Evolutionary conservation across 23 tunicate genomes (phyloP).

Genomic region (Styela plicata): DNA sequence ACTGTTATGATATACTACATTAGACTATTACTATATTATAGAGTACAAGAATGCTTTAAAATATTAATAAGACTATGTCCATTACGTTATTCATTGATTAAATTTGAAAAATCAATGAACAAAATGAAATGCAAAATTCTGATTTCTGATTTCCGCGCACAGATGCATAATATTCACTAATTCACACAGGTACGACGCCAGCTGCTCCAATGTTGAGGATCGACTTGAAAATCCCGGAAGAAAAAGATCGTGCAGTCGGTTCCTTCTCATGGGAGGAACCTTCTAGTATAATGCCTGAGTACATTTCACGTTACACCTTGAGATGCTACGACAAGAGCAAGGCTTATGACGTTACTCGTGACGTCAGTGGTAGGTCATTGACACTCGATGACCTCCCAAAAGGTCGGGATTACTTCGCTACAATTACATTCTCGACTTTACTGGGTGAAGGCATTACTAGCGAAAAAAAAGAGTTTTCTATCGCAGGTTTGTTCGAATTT

Average conservation of each 20-base stretch:
- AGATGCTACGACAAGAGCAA: slow-evolving; percentile 37
- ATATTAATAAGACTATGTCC: too few relatives aligned
- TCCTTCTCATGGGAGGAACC: slow-evolving; percentile 51
- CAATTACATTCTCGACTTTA: slow-evolving; percentile 45
- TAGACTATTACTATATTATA: too few relatives aligned
- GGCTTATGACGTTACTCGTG: neutral
- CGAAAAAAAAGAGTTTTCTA: slow-evolving; percentile 21
- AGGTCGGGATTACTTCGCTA: slow-evolving; percentile 27
- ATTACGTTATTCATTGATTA: too few relatives aligned
- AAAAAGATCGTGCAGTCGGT: slow-evolving; percentile 5
- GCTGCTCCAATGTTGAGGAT: slow-evolving; percentile 23
- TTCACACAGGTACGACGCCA: slow-evolving; percentile 38
- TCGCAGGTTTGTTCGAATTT: slow-evolving; percentile 17
- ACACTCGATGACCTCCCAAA: slow-evolving; percentile 29
- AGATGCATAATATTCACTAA: too few relatives aligned
- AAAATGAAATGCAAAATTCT: too few relatives aligned
- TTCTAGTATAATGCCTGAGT: slow-evolving; percentile 24
- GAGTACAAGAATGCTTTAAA: too few relatives aligned
- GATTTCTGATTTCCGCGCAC: too few relatives aligned
- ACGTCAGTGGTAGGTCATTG: slow-evolving; percentile 16
- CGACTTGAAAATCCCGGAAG: neutral
- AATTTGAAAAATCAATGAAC: too few relatives aligned
- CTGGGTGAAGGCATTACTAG: slow-evolving; percentile 76
- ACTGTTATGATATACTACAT: too few relatives aligned
- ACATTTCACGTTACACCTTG: slow-evolving; percentile 47